Percentiles rank a stretch among this genome's conserved stretches.
Conservation (phyloP, 2,797 vertebrate genomes). For the Microchirus variegatus region DNA sequence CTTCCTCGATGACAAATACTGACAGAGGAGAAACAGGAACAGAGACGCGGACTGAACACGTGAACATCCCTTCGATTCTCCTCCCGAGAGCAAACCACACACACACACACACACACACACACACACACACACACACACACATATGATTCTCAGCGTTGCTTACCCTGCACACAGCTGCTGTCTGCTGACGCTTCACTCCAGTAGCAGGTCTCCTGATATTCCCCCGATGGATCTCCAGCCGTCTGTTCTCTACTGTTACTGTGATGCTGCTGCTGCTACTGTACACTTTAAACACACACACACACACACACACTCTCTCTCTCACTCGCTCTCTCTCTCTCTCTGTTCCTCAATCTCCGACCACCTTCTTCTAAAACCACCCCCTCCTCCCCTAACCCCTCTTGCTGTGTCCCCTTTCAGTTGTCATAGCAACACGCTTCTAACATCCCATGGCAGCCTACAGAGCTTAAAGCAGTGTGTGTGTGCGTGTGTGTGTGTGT, state of each 20-base stretch:
- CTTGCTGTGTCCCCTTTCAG: slow-evolving; percentile 77
- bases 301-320: slow-evolving; percentile 62
- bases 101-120: background rate
- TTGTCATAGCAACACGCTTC: slow-evolving; percentile 94
- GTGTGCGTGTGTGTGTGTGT: slow-evolving; percentile 32
- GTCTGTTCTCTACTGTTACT: slow-evolving; percentile 24
- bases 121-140: background rate
- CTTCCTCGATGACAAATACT: slow-evolving; percentile 9
- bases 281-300: slow-evolving; percentile 65
- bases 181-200: slow-evolving; percentile 46
- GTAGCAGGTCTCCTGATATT: slow-evolving; percentile 49
- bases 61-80: slow-evolving; percentile 30
- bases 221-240: slow-evolving; percentile 51
- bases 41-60: slow-evolving; percentile 11
- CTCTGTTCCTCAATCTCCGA: slow-evolving; percentile 76
- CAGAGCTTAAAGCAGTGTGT: slow-evolving; percentile 66
- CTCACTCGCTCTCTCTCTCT: slow-evolving; percentile 77
- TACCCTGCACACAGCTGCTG: slow-evolving; percentile 60
- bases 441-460: slow-evolving; percentile 88
- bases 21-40: slow-evolving; percentile 28
- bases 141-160: slow-evolving; percentile 16
- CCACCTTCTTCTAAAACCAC: slow-evolving; percentile 39
- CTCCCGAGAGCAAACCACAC: slow-evolving; percentile 1
- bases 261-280: slow-evolving; percentile 16
- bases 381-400: slow-evolving; percentile 56